Conservation (phyloP, 2,888 invertebrate genomes). For the Zygogramma bicolorata region DNA sequence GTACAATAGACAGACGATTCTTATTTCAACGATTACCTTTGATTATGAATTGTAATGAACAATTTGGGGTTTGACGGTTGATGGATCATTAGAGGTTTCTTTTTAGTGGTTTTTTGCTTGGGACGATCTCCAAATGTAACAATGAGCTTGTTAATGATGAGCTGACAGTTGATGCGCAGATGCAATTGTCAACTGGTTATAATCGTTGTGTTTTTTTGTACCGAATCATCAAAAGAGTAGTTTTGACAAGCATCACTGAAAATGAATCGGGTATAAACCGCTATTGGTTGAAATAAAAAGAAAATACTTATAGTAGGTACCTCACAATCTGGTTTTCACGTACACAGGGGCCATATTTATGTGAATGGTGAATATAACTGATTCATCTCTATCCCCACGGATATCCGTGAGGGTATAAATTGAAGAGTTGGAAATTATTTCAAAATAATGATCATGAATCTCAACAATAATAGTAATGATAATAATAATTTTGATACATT, state of each 20-base stretch:
- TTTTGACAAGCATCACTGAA: not conserved
- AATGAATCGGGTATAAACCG: not conserved
- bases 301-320: too few species aligned
- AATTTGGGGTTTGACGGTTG: conserved; percentile 43
- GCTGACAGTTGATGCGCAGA: conserved; percentile 28
- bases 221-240: not conserved
- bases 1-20: conserved; percentile 19
- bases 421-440: too few species aligned
- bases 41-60: conserved; percentile 36
- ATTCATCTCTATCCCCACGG: too few species aligned
- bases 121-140: conserved; percentile 22
- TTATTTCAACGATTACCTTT: conserved; percentile 6
- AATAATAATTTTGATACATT: too few species aligned
- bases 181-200: conserved; percentile 16
- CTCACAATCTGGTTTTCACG: too few species aligned
- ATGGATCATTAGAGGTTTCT: conserved; percentile 18
- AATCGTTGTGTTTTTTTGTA: not conserved
- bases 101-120: conserved; percentile 26
- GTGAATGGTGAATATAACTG: too few species aligned
- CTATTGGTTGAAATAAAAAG: not conserved
- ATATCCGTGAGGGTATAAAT: too few species aligned
- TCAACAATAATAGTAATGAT: too few species aligned
- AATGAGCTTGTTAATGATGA: conserved; percentile 27
- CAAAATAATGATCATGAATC: too few species aligned
- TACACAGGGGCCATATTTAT: too few species aligned